Conservation (phyloP, 2,888 invertebrate species). For the Heliconius sara region DNA sequence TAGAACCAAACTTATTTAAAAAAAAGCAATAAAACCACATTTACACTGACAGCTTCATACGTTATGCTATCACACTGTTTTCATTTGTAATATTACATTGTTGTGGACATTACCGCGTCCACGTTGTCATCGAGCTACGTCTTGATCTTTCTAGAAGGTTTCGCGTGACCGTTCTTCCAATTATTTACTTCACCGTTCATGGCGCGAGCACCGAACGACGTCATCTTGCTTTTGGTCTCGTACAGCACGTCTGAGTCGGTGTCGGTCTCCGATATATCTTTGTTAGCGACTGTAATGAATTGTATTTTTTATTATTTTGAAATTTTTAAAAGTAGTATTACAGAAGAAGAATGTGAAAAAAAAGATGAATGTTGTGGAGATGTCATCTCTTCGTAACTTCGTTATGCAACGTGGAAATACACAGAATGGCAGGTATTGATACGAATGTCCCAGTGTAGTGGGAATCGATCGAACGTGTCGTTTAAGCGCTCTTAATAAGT, state of each 20-base stretch:
- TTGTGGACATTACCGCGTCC: constrained; percentile 38
- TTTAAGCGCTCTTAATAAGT: no score
- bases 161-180: constrained; percentile 84
- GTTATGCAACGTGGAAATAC: no score
- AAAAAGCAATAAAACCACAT: background rate
- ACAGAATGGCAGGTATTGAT: no score
- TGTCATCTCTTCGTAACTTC: no score
- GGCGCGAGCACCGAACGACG: constrained; percentile 66
- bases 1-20: background rate
- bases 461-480: no score
- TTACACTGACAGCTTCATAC: constrained; percentile 14
- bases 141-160: constrained; percentile 68
- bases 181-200: constrained; percentile 78
- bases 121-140: constrained; percentile 65
- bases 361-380: no score
- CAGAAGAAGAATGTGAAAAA: no score
- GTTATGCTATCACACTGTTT: constrained; percentile 9
- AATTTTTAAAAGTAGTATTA: background rate
- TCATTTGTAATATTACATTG: constrained; percentile 3
- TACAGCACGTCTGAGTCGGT: constrained; percentile 94
- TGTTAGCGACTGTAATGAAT: constrained; percentile 80
- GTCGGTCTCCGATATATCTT: constrained; percentile 90
- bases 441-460: no score
- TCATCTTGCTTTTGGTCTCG: constrained; percentile 87
- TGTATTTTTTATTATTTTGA: background rate